phyloP scores from a whole-genome alignment of 1,140 invertebrate species.

The Holcopasites calliopsidis region DNA sequence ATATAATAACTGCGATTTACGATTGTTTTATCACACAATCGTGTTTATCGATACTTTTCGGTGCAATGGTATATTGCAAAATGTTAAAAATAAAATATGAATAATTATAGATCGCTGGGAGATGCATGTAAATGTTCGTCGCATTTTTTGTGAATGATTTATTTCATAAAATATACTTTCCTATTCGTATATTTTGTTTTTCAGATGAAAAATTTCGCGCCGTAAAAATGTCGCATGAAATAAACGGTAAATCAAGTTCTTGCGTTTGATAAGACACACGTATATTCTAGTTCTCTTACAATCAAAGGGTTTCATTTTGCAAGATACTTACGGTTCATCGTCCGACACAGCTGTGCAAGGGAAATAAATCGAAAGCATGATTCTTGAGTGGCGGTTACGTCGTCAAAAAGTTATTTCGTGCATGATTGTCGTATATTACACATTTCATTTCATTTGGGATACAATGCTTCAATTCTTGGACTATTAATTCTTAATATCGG shows the following conservation, averaged over 20 bases:
- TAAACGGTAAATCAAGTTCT: background rate
- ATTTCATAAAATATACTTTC: conserved; percentile 11
- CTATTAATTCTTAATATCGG: conserved; percentile 15
- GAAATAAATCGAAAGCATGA: conserved; percentile 13
- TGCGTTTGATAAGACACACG: no score
- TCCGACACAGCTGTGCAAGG: conserved; percentile 9
- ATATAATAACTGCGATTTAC: background rate
- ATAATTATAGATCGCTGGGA: conserved; percentile 9
- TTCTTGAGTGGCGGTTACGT: no score
- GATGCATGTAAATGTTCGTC: background rate
- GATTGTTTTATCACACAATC: background rate
- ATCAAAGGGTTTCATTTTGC: background rate
- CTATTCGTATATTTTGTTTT: background rate
- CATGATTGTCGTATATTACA: conserved; percentile 34
- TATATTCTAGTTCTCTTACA: background rate
- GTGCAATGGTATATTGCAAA: conserved; percentile 20
- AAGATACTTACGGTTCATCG: conserved; percentile 26
- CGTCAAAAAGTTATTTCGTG: background rate
- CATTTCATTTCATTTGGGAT: background rate
- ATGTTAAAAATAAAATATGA: conserved; percentile 33
- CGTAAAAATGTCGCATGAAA: conserved; percentile 28
- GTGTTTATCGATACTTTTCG: background rate
- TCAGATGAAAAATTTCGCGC: background rate
- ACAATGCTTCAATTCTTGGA: background rate
- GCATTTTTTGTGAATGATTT: conserved; percentile 8